phyloP scores from a whole-genome alignment of 2,888 invertebrate genomes.

The Leucophenga montana region DNA sequence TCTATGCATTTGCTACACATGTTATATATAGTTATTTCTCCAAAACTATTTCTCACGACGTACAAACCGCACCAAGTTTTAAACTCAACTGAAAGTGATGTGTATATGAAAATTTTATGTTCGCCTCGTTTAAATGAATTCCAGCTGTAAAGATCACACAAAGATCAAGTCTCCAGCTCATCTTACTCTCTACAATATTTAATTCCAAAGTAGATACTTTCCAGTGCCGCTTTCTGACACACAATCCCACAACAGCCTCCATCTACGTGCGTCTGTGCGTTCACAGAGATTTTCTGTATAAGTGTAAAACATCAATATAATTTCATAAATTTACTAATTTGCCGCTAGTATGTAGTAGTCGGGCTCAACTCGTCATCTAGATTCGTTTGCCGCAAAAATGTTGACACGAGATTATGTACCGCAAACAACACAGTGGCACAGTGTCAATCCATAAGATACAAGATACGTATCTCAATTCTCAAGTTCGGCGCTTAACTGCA shows the following conservation, averaged over 20 bases:
- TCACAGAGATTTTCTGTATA: constrained; percentile 49
- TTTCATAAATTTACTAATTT: constrained; percentile 63
- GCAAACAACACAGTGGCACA: constrained; percentile 41
- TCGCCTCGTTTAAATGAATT: constrained; percentile 36
- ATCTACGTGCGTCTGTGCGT: constrained; percentile 18
- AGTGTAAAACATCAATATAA: constrained; percentile 63
- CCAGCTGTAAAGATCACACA: constrained; percentile 4
- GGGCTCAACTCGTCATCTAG: no score
- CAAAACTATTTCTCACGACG: constrained; percentile 27
- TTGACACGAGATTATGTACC: constrained; percentile 43
- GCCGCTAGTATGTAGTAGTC: constrained; percentile 43
- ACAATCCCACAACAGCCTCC: constrained; percentile 28
- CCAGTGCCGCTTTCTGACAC: constrained; percentile 14
- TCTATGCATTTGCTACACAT: background rate
- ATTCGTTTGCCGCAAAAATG: constrained; percentile 51
- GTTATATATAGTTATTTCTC: constrained; percentile 28
- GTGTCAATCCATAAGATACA: background rate
- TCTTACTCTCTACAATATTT: background rate
- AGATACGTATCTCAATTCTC: background rate
- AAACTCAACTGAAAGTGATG: constrained; percentile 53
- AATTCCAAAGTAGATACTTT: constrained; percentile 3
- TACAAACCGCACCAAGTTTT: constrained; percentile 52
- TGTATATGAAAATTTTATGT: constrained; percentile 30
- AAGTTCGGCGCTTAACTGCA: background rate
- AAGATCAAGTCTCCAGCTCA: constrained; percentile 7